phyloP scores from a whole-genome alignment of 2,113 vertebrate genomes.

The Salvator merianae region DNA sequence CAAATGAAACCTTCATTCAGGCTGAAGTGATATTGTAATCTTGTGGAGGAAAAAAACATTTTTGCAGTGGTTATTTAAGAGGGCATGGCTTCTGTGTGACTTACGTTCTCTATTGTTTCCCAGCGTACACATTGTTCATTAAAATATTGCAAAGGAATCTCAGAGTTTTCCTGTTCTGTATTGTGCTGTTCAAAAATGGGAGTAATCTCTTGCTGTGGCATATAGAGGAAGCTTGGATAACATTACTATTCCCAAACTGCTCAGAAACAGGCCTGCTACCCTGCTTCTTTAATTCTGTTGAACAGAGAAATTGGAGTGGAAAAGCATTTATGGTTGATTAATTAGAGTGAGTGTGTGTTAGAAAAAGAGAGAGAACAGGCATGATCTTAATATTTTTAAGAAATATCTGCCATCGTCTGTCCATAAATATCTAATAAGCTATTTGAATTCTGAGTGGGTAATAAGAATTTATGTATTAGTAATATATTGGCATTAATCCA shows the following conservation, averaged over 20 bases:
- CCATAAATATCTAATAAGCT: background rate
- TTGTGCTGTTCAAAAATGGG: background rate
- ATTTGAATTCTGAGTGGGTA: background rate
- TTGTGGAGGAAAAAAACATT: too few relatives aligned
- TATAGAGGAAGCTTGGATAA: background rate
- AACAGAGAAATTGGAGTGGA: background rate
- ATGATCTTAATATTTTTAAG: background rate
- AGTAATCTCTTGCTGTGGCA: background rate
- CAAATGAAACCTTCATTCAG: too few relatives aligned
- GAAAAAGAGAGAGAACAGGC: background rate
- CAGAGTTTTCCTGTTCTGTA: background rate
- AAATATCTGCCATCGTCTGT: background rate
- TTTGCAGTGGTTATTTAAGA: background rate
- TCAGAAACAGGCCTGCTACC: background rate
- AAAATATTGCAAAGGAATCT: background rate
- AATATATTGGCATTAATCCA: background rate
- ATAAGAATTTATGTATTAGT: background rate
- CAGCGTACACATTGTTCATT: background rate
- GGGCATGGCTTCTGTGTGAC: background rate
- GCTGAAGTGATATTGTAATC: too few relatives aligned
- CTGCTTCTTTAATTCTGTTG: background rate
- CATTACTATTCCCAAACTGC: background rate
- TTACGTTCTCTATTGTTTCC: background rate
- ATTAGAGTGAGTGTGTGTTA: background rate
- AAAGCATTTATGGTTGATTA: too few relatives aligned